A percentile compares a stretch with the other conserved stretches of the same genome.
phyloP scores from a whole-genome alignment of 2,888 invertebrate genomes.

The Brachyopa scutellaris region DNA sequence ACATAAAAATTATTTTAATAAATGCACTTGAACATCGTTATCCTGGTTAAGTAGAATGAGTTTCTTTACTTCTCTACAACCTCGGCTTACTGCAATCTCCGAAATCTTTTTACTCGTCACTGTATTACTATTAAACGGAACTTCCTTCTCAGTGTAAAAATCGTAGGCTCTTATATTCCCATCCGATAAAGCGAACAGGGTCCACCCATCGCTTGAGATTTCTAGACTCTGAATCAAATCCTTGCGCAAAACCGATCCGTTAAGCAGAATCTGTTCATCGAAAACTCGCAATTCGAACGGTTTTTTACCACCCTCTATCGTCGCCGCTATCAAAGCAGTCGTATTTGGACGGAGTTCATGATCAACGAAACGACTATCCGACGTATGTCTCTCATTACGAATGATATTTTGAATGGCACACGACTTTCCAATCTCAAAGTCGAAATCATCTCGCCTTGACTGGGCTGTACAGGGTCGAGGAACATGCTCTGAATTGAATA shows the following conservation, averaged over 20 bases:
- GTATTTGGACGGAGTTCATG: constrained; percentile 76
- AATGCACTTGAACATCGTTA: constrained; percentile 58
- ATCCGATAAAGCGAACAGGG: constrained; percentile 78
- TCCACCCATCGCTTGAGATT: constrained; percentile 79
- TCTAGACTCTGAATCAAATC: constrained; percentile 78
- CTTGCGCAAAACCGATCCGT: constrained; percentile 78
- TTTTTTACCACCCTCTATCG: constrained; percentile 73
- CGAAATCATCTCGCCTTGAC: constrained; percentile 24
- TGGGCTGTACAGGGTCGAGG: neutral
- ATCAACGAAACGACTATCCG: constrained; percentile 50
- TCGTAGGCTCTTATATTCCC: constrained; percentile 78
- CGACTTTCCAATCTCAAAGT: constrained; percentile 78
- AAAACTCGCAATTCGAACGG: constrained; percentile 77
- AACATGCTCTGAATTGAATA: neutral
- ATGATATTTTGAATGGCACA: constrained; percentile 82
- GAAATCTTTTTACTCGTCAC: neutral
- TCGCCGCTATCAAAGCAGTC: constrained; percentile 74
- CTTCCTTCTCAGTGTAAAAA: constrained; percentile 78
- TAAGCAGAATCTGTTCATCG: constrained; percentile 79
- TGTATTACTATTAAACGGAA: constrained; percentile 26
- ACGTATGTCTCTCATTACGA: constrained; percentile 77
- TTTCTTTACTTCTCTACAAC: constrained; percentile 13
- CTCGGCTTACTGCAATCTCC: constrained; percentile 20
- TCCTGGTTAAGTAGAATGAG: constrained; percentile 25
- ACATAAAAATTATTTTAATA: constrained; percentile 35